Conservation (phyloP, 2,888 invertebrate species). For the Aspidiotus rigidus region DNA sequence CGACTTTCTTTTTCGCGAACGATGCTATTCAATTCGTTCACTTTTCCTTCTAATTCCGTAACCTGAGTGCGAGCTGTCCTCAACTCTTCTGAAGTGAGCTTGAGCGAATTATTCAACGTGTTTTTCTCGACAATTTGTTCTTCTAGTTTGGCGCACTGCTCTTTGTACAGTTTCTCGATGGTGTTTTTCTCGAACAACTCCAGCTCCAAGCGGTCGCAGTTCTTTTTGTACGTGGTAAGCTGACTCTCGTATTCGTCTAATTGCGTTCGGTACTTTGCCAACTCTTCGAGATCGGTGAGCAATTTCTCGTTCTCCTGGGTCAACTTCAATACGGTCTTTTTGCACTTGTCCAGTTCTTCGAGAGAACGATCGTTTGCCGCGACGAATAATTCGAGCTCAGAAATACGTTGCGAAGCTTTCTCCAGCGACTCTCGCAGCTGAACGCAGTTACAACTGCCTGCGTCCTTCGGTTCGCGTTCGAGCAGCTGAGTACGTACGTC, state of each 20-base stretch:
- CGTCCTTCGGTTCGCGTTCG: background rate
- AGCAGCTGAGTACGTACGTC: background rate
- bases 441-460: background rate
- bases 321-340: background rate
- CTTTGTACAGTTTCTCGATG: slow-evolving; percentile 21
- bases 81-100: slow-evolving; percentile 35
- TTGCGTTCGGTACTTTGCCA: slow-evolving; percentile 9
- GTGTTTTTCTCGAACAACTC: slow-evolving; percentile 26
- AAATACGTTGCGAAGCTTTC: slow-evolving; percentile 6
- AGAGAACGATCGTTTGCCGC: slow-evolving; percentile 6
- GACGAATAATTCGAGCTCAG: slow-evolving; percentile 16
- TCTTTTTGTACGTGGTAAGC: slow-evolving; percentile 5
- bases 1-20: slow-evolving; percentile 8
- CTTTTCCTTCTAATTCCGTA: slow-evolving; percentile 23
- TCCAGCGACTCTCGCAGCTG: slow-evolving; percentile 10
- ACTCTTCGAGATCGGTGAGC: slow-evolving; percentile 14
- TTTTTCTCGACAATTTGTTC: slow-evolving; percentile 32
- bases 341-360: slow-evolving; percentile 13
- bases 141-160: slow-evolving; percentile 37
- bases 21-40: slow-evolving; percentile 11
- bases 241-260: slow-evolving; percentile 25
- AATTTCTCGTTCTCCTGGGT: slow-evolving; percentile 22
- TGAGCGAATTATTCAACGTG: slow-evolving; percentile 10
- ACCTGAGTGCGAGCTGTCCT: slow-evolving; percentile 38
- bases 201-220: slow-evolving; percentile 6